Evolutionary conservation across 2,797 vertebrate species (phyloP).

Genomic region (Clarias laeviceps): DNA sequence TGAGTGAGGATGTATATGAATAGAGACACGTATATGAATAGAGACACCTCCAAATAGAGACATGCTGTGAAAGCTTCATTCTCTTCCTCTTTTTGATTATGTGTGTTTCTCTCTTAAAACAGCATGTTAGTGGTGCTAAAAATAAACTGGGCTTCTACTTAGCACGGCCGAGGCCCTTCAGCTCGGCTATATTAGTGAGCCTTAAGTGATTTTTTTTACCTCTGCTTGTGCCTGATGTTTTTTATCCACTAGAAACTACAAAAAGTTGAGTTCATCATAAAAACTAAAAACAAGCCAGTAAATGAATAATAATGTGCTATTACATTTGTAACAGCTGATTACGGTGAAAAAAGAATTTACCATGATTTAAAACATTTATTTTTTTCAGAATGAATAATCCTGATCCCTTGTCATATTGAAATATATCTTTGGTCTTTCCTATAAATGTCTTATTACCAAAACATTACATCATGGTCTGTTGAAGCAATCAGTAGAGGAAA

Average conservation of each 20-base stretch:
- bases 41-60: not conserved
- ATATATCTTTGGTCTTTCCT: not conserved
- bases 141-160: constrained; percentile 66
- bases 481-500: constrained; percentile 48
- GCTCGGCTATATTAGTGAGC: constrained; percentile 70
- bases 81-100: constrained; percentile 18
- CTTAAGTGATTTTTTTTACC: constrained; percentile 58
- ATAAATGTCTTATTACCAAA: constrained; percentile 33
- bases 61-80: constrained; percentile 13
- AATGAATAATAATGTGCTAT: not conserved
- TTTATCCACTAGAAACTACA: constrained; percentile 24
- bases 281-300: not conserved
- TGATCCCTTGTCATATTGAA: not conserved
- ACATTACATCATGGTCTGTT: constrained; percentile 52
- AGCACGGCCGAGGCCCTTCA: constrained; percentile 57
- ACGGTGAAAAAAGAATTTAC: not conserved
- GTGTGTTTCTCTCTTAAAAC: constrained; percentile 50
- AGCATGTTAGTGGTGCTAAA: constrained; percentile 69
- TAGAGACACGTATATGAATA: too few species aligned
- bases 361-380: not conserved
- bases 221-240: constrained; percentile 52
- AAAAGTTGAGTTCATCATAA: not conserved
- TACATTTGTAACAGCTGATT: not conserved
- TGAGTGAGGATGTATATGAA: not conserved
- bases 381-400: not conserved